Evolutionary conservation across 2,888 invertebrate species (phyloP), one percentile per base, ranked within the genome.

Genomic region (Emmelina monodactyla): DNA sequence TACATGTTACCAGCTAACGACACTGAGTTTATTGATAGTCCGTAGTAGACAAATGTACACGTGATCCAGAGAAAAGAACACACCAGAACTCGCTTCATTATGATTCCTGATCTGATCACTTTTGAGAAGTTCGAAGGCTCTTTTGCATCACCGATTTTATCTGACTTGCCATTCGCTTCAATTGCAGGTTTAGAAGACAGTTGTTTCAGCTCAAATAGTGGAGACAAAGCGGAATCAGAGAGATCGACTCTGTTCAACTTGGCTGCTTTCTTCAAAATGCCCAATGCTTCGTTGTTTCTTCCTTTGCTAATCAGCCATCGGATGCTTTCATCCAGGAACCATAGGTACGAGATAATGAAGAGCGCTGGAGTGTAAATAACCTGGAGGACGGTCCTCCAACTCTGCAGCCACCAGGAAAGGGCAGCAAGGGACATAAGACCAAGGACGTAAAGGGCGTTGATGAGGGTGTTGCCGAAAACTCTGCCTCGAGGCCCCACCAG

Each of bases 51-150:
- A 49, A 92, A 86, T 0, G 89, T 87, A 56, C 88, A 89, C 0
- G 90, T 87, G 5, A 90, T 85, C 91, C 91, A 91, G 50, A 89
- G 83, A 50, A 88, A 85, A 6, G 88, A 88, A 46, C 89, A 89
- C 36, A 83, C 85, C 1, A 84, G 42, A 39, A 88, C 62, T 50
- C 88, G 73, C 19, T 75, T 62, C 15, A 82, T 62, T 30, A 88
- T 78, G 32, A 82, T 78, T 38, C 69, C 71, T 1, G 85, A 85
- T 51, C 68, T 78, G 10, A 85, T 52, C 16, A 85, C 80, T 57
- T 81, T 69, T 10, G 44, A 30, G 32, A 78, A 62, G 2, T 58
- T 51, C 1, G 79, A 68, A 0, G 43, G 22, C 3, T 47, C 35
- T 1, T 46, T 38, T 39, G 48, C 47, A 14, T 30, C 28, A 3